Evolutionary conservation across 2,797 vertebrate species (phyloP), one percentile per base, ranked within the genome.

Genomic region (Cirrhinus mrigala): DNA sequence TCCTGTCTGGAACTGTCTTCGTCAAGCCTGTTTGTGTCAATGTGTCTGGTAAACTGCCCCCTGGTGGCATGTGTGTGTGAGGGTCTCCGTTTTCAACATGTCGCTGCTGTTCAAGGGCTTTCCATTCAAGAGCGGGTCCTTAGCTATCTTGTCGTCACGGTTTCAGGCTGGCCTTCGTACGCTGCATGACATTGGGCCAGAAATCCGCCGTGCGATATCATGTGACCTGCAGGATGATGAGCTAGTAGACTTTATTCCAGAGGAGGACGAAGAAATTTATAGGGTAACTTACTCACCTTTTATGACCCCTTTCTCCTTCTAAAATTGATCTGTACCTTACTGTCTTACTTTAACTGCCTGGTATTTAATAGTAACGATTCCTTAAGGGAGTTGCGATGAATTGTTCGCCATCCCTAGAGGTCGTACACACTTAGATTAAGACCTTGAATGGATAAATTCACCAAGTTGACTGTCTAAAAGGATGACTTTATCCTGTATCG

Each of bases 141-240:
- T 89, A 89, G 91, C 76, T 84, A 83, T 85, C 86, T 87, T 93
- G 82, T 96, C 95, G 92, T 95, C 94, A 94, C 96, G 96, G 94
- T 96, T 98, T 92, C 97, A 99, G 98, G 98, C 98, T 90, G 98
- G 98, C 93, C 96, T 99, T 93, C 98, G 98, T 94, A 99, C 98
- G 83, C 97, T 99, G 93, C 98, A 99, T 95, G 98, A 99, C 96
- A 99, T 99, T 91, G 98, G 98, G 93, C 98, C 98, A 83, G 98
- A 99, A 97, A 99, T 99, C 93, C 97, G 98, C 88, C 97, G 98
- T 93, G 98, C 98, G 90, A 99, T 99, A 95, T 99, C 98, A 93
- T 99, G 98, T 95, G 98, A 99, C 95, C 97, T 99, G 93, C 98
- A 99, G 93, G 98, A 99, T 93, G 98, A 99, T 91, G 98, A 99